phyloP scores from a whole-genome alignment of 1,140 invertebrate species.

The Ganaspis sp. region DNA sequence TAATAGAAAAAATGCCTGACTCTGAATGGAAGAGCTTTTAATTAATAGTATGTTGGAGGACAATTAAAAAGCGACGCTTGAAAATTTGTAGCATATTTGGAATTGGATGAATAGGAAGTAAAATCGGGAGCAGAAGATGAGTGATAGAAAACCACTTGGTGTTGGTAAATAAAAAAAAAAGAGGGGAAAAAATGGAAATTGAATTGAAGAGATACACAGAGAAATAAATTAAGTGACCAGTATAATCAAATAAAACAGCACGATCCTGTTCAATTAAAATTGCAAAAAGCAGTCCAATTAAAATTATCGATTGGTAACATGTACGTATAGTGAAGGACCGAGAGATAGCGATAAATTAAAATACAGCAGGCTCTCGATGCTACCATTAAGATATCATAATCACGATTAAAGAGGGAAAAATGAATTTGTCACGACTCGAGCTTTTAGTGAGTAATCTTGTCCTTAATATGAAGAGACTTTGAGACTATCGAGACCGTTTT shows the following conservation, averaged over 20 bases:
- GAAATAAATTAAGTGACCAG: constrained; percentile 13
- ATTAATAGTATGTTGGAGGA: too few species aligned
- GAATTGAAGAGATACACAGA: neutral
- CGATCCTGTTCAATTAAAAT: constrained; percentile 20
- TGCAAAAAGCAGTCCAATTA: constrained; percentile 15
- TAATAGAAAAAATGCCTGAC: too few species aligned
- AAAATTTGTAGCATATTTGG: too few species aligned
- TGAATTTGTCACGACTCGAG: constrained; percentile 3
- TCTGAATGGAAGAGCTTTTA: too few species aligned
- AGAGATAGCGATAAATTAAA: constrained; percentile 22
- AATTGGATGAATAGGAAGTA: neutral
- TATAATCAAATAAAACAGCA: constrained; percentile 21
- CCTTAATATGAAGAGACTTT: constrained; percentile 13
- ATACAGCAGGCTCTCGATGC: neutral
- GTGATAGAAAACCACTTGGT: neutral
- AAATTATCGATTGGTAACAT: constrained; percentile 22
- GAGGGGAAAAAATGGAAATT: neutral
- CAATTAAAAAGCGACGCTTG: too few species aligned
- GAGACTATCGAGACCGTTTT: neutral
- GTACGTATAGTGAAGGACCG: neutral
- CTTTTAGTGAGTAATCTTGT: neutral
- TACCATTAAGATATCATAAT: constrained; percentile 21
- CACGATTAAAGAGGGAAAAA: constrained; percentile 6
- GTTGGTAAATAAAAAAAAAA: neutral
- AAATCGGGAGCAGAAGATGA: neutral